A percentile compares a stretch with the other conserved stretches of the same genome.
Conservation (phyloP, 37 sponge, comb jelly and placozoan genomes). For the Trichoplax adhaerens region DNA sequence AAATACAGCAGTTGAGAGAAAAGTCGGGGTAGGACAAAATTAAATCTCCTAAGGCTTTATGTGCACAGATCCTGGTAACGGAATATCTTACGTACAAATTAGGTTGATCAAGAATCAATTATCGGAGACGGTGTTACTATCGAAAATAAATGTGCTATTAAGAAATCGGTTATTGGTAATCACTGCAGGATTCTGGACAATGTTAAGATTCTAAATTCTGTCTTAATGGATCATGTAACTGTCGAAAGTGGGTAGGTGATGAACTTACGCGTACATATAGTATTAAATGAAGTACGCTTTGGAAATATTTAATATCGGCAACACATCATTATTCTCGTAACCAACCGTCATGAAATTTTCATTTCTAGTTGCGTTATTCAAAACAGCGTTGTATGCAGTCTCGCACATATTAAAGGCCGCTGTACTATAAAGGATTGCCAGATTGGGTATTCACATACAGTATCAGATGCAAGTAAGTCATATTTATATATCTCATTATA, state of each 20-base stretch:
- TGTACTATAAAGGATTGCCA: slow-evolving; percentile 51
- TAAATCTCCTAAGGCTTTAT: too few species aligned
- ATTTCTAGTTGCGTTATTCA: slow-evolving; percentile 39
- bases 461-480: too few species aligned
- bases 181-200: slow-evolving; percentile 52
- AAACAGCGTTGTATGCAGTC: slow-evolving; percentile 37
- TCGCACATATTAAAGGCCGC: slow-evolving; percentile 38
- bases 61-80: too few species aligned
- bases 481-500: too few species aligned
- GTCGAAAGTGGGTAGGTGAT: slow-evolving; percentile 41
- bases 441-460: slow-evolving; percentile 12
- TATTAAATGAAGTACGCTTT: neutral
- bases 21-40: too few species aligned
- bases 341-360: too few species aligned
- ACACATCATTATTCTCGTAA: neutral
- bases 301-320: slow-evolving; percentile 10
- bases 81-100: too few species aligned
- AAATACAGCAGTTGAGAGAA: too few species aligned
- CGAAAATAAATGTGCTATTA: slow-evolving; percentile 43
- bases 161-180: slow-evolving; percentile 39
- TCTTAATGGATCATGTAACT: slow-evolving; percentile 73
- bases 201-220: slow-evolving; percentile 40
- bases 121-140: slow-evolving; percentile 27
- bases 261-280: neutral
- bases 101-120: slow-evolving; percentile 42